These are phyloP conservation scores for Oceanites oceanicus DNA, from an alignment of 2,113 vertebrate genomes.

Conservation along the genomic window DNA sequence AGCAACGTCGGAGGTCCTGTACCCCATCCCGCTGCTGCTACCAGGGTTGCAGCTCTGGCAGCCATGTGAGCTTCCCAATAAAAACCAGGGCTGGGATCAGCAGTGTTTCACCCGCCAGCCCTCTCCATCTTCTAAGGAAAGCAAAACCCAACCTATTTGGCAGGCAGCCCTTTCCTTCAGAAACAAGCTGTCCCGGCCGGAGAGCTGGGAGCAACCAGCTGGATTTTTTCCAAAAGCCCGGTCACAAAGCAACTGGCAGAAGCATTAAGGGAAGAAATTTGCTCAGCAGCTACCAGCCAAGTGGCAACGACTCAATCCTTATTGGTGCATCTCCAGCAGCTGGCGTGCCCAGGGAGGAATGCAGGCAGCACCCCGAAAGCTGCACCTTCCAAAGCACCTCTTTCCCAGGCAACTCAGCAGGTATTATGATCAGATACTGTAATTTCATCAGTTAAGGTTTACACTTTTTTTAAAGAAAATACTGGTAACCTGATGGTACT, in stretches of 20 bases:
- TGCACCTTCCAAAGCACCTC: neutral
- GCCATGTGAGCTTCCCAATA: neutral
- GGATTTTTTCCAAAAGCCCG: neutral
- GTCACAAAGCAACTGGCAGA: constrained; percentile 23
- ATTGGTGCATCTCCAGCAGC: neutral
- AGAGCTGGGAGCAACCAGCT: neutral
- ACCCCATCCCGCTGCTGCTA: neutral
- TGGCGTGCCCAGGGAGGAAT: neutral
- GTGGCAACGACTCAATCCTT: neutral
- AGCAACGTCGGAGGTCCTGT: rapidly evolving
- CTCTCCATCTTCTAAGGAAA: neutral
- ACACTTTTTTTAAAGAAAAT: neutral
- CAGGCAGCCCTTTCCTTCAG: neutral
- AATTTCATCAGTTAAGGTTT: neutral
- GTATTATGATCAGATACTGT: neutral
- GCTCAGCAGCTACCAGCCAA: neutral
- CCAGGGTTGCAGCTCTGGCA: neutral
- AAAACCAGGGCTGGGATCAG: neutral
- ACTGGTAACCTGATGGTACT: constrained; percentile 5
- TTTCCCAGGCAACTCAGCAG: neutral
- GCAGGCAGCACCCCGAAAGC: neutral
- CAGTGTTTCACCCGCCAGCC: neutral
- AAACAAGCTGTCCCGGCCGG: neutral
- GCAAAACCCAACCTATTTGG: neutral
- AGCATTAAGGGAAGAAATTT: neutral